A percentile compares a stretch with the other conserved stretches of the same genome.
Conservation (phyloP, 92 coral and sea anemone genomes). For the Actinernus sp. region DNA sequence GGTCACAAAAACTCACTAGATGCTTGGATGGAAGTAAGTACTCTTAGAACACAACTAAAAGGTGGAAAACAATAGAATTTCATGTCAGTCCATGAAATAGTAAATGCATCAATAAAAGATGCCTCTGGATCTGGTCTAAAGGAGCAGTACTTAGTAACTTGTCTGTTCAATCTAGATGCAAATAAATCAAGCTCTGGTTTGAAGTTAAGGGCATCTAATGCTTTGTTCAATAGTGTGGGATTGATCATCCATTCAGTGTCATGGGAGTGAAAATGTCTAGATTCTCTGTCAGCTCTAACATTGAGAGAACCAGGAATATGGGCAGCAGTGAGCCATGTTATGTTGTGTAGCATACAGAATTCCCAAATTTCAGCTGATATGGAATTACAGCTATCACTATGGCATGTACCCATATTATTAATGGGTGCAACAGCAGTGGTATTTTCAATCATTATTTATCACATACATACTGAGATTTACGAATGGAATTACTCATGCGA, state of each 20-base stretch:
- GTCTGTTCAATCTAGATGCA: conserved; percentile 58
- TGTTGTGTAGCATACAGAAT: too few relatives aligned
- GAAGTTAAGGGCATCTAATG: conserved; percentile 18
- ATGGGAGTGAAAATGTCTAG: conserved; percentile 34
- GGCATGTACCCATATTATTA: too few relatives aligned
- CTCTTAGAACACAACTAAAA: conserved; percentile 52
- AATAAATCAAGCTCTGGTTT: conserved; percentile 48
- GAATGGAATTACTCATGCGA: too few relatives aligned
- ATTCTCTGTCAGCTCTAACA: conserved; percentile 46
- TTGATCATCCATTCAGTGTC: conserved; percentile 63
- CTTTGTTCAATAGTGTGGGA: conserved; percentile 17
- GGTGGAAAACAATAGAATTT: conserved; percentile 68
- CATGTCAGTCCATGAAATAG: conserved; percentile 52
- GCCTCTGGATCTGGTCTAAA: conserved; percentile 61
- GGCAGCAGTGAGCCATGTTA: too few relatives aligned
- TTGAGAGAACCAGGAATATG: conserved; percentile 47
- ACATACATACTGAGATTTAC: too few relatives aligned
- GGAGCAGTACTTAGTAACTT: conserved; percentile 41
- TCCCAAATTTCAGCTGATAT: too few relatives aligned
- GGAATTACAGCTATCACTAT: too few relatives aligned
- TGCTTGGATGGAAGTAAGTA: too few relatives aligned
- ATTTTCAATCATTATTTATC: too few relatives aligned
- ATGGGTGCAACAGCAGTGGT: too few relatives aligned
- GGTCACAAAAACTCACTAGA: too few relatives aligned
- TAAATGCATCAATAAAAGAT: conserved; percentile 45